phyloP scores from a whole-genome alignment of 2,113 vertebrate genomes.

The Zosterops borbonicus region DNA sequence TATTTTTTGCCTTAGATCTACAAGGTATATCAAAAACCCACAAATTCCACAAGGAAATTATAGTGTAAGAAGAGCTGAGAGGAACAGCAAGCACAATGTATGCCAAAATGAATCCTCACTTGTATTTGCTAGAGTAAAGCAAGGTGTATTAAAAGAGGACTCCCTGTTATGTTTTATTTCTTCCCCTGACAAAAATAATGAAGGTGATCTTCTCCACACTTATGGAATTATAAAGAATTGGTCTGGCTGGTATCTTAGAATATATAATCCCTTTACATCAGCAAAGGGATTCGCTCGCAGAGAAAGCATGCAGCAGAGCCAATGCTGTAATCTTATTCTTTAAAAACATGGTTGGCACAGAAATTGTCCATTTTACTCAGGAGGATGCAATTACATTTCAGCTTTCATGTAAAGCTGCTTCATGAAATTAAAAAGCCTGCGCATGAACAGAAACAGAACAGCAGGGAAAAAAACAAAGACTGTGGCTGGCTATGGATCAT shows the following conservation, averaged over 20 bases:
- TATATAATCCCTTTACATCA: slow-evolving; percentile 34
- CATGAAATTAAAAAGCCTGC: slow-evolving; percentile 7
- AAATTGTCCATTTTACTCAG: slow-evolving; percentile 53
- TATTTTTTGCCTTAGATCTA: background rate
- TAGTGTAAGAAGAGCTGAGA: background rate
- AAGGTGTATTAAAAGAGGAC: background rate
- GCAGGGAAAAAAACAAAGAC: background rate
- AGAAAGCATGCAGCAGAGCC: background rate
- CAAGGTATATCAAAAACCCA: background rate
- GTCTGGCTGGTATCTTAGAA: background rate
- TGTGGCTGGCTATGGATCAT: slow-evolving; percentile 2
- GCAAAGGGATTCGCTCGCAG: background rate
- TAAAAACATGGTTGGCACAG: slow-evolving; percentile 28
- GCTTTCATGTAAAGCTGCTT: slow-evolving; percentile 56
- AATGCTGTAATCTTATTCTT: slow-evolving; percentile 42
- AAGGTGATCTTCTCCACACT: background rate
- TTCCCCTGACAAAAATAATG: background rate
- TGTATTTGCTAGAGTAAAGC: background rate
- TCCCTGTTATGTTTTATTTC: background rate
- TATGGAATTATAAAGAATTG: slow-evolving; percentile 1
- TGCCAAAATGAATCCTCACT: background rate
- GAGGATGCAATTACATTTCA: slow-evolving; percentile 47
- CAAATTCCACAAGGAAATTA: background rate
- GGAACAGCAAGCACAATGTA: background rate
- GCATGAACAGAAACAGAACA: slow-evolving; percentile 31